Evolutionary conservation across 2,888 invertebrate species (phyloP).

Genomic region (Parnassius glacialis): DNA sequence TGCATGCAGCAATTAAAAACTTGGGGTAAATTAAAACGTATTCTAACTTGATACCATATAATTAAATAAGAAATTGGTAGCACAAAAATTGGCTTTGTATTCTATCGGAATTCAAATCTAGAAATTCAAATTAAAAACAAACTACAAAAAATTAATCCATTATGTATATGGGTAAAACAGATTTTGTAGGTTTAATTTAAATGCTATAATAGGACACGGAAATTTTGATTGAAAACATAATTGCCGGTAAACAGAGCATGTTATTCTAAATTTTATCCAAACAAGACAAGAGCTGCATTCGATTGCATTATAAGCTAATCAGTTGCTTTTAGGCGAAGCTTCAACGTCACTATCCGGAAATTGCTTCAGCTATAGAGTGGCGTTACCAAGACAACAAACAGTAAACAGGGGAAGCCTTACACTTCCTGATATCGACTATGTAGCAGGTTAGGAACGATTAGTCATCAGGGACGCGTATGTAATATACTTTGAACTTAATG

Average conservation of each 20-base stretch:
- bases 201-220: slow-evolving; percentile 9
- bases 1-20: too few species aligned
- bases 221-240: slow-evolving; percentile 11
- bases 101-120: too few species aligned
- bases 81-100: too few species aligned
- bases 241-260: not conserved
- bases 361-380: slow-evolving; percentile 52
- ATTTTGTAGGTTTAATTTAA: too few species aligned
- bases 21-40: too few species aligned
- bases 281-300: slow-evolving; percentile 21
- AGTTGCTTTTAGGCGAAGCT: slow-evolving; percentile 28
- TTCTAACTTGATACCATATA: too few species aligned
- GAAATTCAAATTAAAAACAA: too few species aligned
- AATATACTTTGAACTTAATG: slow-evolving; percentile 23
- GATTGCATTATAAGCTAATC: slow-evolving; percentile 33
- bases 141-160: too few species aligned
- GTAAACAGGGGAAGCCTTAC: slow-evolving; percentile 69
- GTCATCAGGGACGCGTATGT: slow-evolving; percentile 29
- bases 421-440: slow-evolving; percentile 32
- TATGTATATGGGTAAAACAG: too few species aligned
- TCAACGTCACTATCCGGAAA: slow-evolving; percentile 62
- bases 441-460: slow-evolving; percentile 35
- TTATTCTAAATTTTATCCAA: slow-evolving; percentile 6
- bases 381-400: slow-evolving; percentile 66
- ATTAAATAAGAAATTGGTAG: too few species aligned